Evolutionary conservation across 35 echinoderm and acorn worm genomes (phyloP).

Genomic region (Chiridota heheva): DNA sequence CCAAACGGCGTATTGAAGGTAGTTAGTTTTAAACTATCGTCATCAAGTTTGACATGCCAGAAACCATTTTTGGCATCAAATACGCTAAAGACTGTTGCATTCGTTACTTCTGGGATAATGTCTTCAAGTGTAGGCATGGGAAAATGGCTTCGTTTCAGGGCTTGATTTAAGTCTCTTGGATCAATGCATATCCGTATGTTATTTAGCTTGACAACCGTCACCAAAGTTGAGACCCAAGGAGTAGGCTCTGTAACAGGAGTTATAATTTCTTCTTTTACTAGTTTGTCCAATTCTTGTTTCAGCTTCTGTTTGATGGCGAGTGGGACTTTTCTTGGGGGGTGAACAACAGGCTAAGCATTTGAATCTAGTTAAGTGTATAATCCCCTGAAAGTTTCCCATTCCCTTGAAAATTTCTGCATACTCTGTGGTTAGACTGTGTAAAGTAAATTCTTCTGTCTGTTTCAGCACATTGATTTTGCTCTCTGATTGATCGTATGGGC

Average conservation of each 20-base stretch:
- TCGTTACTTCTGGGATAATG: constrained; percentile 25
- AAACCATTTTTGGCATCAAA: constrained; percentile 37
- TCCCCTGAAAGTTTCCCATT: constrained; percentile 39
- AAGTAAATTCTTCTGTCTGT: no score
- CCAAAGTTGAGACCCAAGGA: constrained; percentile 65
- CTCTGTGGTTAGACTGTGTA: constrained; percentile 28
- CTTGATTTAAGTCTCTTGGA: constrained; percentile 71
- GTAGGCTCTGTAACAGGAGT: constrained; percentile 42
- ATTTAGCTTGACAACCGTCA: constrained; percentile 42
- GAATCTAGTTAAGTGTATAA: constrained; percentile 51
- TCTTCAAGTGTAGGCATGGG: constrained; percentile 60
- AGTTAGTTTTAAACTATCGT: constrained; percentile 43
- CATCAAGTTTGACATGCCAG: constrained; percentile 44
- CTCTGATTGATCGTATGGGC: not conserved
- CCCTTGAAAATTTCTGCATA: constrained; percentile 67
- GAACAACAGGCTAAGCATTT: constrained; percentile 43
- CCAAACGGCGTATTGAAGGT: constrained; percentile 59
- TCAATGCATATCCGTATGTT: constrained; percentile 76
- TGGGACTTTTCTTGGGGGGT: constrained; percentile 65
- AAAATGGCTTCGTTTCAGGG: constrained; percentile 54
- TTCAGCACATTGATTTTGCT: no score
- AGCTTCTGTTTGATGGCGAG: constrained; percentile 54
- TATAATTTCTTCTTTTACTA: constrained; percentile 47
- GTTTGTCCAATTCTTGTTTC: constrained; percentile 58
- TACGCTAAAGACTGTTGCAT: constrained; percentile 10